Evolutionary conservation across 1,140 invertebrate genomes (phyloP).

Genomic region (Maconellicoccus hirsutus): DNA sequence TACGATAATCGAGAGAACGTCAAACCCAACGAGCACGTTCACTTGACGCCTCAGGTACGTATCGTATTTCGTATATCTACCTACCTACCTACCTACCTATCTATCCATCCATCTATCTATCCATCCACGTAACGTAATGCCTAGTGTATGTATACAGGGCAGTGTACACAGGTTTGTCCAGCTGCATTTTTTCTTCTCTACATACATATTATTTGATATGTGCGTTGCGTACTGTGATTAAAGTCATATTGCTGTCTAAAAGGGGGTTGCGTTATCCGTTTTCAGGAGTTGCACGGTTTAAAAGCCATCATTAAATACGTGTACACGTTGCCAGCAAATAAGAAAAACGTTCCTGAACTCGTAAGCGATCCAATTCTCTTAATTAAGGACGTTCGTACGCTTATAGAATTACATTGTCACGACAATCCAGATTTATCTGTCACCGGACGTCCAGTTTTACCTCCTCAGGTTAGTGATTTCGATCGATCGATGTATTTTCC

Average conservation of each 20-base stretch:
- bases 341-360: conserved; percentile 84
- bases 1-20: conserved; percentile 25
- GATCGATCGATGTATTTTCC: not conserved
- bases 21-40: conserved; percentile 46
- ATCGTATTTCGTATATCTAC: not conserved
- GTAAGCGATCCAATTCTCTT: conserved; percentile 78
- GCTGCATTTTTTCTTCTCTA: too few species aligned
- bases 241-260: too few species aligned
- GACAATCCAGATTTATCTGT: conserved; percentile 71
- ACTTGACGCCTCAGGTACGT: conserved; percentile 48
- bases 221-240: too few species aligned
- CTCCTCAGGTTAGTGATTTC: conserved; percentile 23
- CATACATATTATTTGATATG: too few species aligned
- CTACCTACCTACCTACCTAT: too few species aligned
- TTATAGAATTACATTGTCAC: conserved; percentile 76
- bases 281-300: conserved; percentile 72
- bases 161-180: too few species aligned
- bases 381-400: conserved; percentile 72
- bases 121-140: too few species aligned
- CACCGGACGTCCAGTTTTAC: conserved; percentile 45
- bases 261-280: too few species aligned
- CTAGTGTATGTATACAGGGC: too few species aligned
- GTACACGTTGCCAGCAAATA: conserved; percentile 71
- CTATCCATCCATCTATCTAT: too few species aligned
- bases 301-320: conserved; percentile 87